Base-by-base conservation (phyloP, 1,140 invertebrate species). In the Sycophila sp. region DNA sequence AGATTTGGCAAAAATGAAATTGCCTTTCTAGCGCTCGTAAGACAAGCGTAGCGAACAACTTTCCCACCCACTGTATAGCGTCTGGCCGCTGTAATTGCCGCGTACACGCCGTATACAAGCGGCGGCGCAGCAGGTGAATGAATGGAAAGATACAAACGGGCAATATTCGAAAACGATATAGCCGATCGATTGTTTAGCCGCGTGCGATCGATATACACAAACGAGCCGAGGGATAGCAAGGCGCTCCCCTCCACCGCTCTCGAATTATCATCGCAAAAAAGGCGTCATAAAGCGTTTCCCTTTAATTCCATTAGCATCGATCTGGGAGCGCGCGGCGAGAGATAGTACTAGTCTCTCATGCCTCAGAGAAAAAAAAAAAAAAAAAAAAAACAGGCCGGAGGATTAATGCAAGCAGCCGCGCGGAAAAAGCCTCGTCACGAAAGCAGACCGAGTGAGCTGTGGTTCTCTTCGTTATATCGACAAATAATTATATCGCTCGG, bases 1-100 rank as follows among this genome's bases (percentile, higher is more conserved):
- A 47, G 59, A 62, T 47, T 49, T 28, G 59, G 28, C 30, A 32
- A 58, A 58, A 71, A 65, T 30, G 53, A 71, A 71, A 60, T 66
- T 63, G 58, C 55, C 70, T 71, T 66, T 66, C 70, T 71, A 71
- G 15, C 40, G 40, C 40, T n/a, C 17, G 10, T 7, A 32, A 32
- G 24, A 3, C 3, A 6, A n/a, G 30, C 28, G 53, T 11, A 8
- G 30, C 17, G 5, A 15, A n/a, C 34, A 22, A 55, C 63, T 55
- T 65, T 65, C 63, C 63, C 63, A 65, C 49, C 63, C 49, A 55
- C 49, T n/a, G 11, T 6, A 28, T 11, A n/a, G 7, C 59, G n/a
- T 15, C n/a, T n/a, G 26, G 10, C 15, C 26, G 22, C 19, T 15
- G 11, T 42, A 59, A 40, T 42, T 42, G 56, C 56, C 38, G 28